These are phyloP conservation scores for Epirrhoe tristata DNA, from an alignment of 2,888 invertebrate genomes.

Conservation along the genomic window DNA sequence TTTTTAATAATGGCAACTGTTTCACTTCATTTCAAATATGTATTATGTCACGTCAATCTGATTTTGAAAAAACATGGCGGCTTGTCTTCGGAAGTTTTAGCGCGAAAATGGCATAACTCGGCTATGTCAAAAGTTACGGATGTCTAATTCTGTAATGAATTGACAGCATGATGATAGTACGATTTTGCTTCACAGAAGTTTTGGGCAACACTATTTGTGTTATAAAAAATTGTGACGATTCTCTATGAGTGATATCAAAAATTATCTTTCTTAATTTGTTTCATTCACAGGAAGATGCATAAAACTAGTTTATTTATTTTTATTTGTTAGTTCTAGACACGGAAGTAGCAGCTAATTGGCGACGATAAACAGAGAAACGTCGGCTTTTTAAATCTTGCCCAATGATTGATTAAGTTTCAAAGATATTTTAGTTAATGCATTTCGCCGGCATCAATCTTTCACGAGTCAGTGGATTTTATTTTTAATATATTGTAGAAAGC, in stretches of 20 bases:
- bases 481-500: slow-evolving; percentile 24
- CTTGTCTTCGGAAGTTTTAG: slow-evolving; percentile 2
- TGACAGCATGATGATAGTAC: not conserved
- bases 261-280: not conserved
- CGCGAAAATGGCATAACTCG: slow-evolving; percentile 10
- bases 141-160: not conserved
- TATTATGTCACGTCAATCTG: too few species aligned
- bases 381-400: slow-evolving; percentile 49
- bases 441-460: slow-evolving; percentile 39
- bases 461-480: slow-evolving; percentile 30
- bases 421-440: slow-evolving; percentile 41
- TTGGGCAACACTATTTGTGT: not conserved
- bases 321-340: slow-evolving; percentile 59
- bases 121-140: not conserved
- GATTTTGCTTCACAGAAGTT: not conserved
- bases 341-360: slow-evolving; percentile 73
- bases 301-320: not conserved
- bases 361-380: slow-evolving; percentile 66
- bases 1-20: too few species aligned
- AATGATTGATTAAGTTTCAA: slow-evolving; percentile 43
- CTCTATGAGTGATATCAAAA: not conserved
- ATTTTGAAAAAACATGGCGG: too few species aligned
- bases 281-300: not conserved
- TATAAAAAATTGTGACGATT: not conserved
- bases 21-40: too few species aligned